phyloP scores from a whole-genome alignment of 2,888 invertebrate genomes.

The Malacosoma neustria region DNA sequence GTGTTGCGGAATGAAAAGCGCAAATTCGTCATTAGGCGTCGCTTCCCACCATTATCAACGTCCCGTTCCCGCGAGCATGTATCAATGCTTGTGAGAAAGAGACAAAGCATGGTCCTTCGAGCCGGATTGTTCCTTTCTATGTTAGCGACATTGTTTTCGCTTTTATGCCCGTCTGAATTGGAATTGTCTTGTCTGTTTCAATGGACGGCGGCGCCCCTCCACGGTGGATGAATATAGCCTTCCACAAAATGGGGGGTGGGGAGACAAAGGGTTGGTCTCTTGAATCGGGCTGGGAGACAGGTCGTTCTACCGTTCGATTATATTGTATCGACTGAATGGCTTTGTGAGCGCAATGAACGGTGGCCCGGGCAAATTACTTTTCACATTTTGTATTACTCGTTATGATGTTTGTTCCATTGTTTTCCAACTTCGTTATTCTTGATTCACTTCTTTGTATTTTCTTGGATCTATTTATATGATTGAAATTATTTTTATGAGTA shows the following conservation, averaged over 20 bases:
- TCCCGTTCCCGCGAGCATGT: slow-evolving; percentile 30
- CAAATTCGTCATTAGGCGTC: slow-evolving; percentile 75
- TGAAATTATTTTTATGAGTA: background rate
- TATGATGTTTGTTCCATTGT: slow-evolving; percentile 16
- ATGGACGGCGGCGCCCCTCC: slow-evolving; percentile 70
- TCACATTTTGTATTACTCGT: slow-evolving; percentile 43
- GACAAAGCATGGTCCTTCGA: slow-evolving; percentile 61
- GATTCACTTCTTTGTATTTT: background rate
- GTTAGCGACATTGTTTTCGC: slow-evolving; percentile 74
- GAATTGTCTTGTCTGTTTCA: slow-evolving; percentile 73
- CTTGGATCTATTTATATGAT: background rate
- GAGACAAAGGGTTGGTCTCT: slow-evolving; percentile 73
- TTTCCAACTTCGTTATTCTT: background rate
- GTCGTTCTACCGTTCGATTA: slow-evolving; percentile 68
- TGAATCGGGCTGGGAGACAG: slow-evolving; percentile 68
- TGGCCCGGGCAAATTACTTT: slow-evolving; percentile 73
- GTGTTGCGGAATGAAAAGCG: slow-evolving; percentile 75
- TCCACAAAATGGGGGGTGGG: slow-evolving; percentile 56
- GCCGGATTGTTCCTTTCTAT: slow-evolving; percentile 74
- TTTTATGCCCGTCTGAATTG: slow-evolving; percentile 71
- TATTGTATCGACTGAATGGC: slow-evolving; percentile 70
- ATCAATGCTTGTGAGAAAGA: slow-evolving; percentile 31
- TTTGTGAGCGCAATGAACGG: slow-evolving; percentile 64
- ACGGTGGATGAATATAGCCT: slow-evolving; percentile 67
- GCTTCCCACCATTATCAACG: slow-evolving; percentile 68